Evolutionary conservation across 2,113 vertebrate species (phyloP).

Genomic region (Lota lota): DNA sequence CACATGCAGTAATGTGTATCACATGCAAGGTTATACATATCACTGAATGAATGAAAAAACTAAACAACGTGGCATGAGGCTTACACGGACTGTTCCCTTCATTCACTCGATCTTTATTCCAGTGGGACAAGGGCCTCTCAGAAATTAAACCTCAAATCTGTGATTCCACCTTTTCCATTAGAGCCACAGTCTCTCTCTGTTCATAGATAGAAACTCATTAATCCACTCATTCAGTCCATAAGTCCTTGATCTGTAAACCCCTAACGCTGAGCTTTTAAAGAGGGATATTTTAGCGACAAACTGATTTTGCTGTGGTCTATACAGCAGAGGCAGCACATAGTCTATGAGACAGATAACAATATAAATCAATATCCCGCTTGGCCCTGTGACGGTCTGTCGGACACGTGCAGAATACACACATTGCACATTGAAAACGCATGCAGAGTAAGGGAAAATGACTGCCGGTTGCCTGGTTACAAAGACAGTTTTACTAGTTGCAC

Average conservation of each 20-base stretch:
- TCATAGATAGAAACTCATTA: conserved; percentile 29
- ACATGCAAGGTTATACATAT: background rate
- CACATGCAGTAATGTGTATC: background rate
- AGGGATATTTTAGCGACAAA: conserved; percentile 31
- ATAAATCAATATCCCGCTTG: background rate
- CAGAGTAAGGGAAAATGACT: too few species aligned
- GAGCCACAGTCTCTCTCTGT: conserved; percentile 22
- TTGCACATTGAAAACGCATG: too few species aligned
- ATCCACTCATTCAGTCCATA: background rate
- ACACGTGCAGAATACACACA: background rate
- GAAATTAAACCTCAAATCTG: conserved; percentile 30
- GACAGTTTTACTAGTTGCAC: too few species aligned
- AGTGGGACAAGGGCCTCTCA: conserved; percentile 23
- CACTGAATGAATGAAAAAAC: conserved; percentile 12
- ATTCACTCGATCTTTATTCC: conserved; percentile 25
- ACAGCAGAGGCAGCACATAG: background rate
- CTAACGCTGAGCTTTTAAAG: conserved; percentile 27
- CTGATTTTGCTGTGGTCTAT: background rate
- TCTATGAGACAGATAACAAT: background rate
- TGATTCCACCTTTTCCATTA: conserved; percentile 26
- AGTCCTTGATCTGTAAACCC: conserved; percentile 34
- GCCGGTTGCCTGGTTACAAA: too few species aligned
- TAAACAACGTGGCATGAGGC: conserved; percentile 7
- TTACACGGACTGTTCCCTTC: conserved; percentile 7
- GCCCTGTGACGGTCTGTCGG: background rate